A percentile compares a stretch with the other conserved stretches of the same genome.
Evolutionary conservation across 1,140 invertebrate species (phyloP).

Genomic region (Philotrypesis tridentata): DNA sequence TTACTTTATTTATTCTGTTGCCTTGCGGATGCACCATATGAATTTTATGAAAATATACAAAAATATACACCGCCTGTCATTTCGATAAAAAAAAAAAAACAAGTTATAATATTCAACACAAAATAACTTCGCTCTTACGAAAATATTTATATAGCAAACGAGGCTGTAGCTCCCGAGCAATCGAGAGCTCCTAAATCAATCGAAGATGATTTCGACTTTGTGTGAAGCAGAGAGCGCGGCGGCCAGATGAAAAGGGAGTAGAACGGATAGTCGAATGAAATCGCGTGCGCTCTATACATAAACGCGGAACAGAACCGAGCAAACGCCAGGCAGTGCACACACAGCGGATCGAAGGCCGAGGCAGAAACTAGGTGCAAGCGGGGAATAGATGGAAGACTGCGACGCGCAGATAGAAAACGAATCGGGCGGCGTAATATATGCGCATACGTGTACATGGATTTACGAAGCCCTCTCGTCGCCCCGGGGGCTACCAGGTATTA

Average conservation of each 20-base stretch:
- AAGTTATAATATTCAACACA: too few relatives aligned
- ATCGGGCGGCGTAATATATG: background rate
- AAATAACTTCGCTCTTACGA: too few relatives aligned
- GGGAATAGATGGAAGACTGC: background rate
- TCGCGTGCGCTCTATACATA: background rate
- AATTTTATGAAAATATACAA: too few relatives aligned
- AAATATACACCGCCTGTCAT: too few relatives aligned
- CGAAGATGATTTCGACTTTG: background rate
- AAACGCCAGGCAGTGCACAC: background rate
- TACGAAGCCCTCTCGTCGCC: background rate
- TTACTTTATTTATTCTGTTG: too few relatives aligned
- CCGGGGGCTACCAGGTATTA: conserved; percentile 59
- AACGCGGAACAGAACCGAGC: background rate
- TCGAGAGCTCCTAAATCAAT: background rate
- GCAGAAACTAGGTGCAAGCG: background rate
- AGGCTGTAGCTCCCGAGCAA: too few relatives aligned
- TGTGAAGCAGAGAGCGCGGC: background rate
- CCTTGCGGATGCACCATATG: too few relatives aligned
- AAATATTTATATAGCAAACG: too few relatives aligned
- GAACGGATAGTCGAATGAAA: background rate
- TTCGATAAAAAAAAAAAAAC: too few relatives aligned
- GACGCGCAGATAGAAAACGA: background rate
- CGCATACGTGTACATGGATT: background rate
- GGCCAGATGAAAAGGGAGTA: background rate
- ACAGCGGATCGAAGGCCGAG: background rate